Evolutionary conservation across 2,113 vertebrate species (phyloP).

Genomic region (Serinus canaria): DNA sequence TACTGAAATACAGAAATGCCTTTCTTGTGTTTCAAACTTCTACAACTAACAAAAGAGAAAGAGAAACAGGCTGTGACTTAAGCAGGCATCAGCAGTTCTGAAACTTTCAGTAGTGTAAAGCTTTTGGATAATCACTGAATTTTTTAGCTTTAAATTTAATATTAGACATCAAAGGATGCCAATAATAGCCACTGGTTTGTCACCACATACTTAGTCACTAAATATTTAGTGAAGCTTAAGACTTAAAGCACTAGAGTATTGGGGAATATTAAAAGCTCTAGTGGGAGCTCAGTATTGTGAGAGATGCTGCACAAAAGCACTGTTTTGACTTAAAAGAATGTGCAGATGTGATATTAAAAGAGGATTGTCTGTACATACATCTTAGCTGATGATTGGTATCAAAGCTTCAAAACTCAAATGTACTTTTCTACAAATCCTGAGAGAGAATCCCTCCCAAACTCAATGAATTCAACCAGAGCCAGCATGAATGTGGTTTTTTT

Average conservation of each 20-base stretch:
- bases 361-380: neutral
- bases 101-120: neutral
- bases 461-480: neutral
- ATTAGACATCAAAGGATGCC: neutral
- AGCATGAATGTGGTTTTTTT: fast-evolving
- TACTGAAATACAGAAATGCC: neutral
- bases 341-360: neutral
- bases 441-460: neutral
- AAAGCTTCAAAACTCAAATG: neutral
- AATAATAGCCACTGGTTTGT: neutral
- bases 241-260: neutral
- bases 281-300: neutral
- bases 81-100: neutral
- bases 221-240: neutral
- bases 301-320: neutral
- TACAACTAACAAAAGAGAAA: neutral
- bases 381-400: neutral
- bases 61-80: neutral
- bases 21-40: neutral
- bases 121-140: neutral
- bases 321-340: neutral
- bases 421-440: neutral
- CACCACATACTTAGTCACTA: neutral
- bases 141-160: slow-evolving; percentile 5
- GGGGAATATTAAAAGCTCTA: neutral